These are phyloP conservation scores for Brachionus rotundiformis DNA, from an alignment of 1,140 invertebrate species.

Conservation along the genomic window DNA sequence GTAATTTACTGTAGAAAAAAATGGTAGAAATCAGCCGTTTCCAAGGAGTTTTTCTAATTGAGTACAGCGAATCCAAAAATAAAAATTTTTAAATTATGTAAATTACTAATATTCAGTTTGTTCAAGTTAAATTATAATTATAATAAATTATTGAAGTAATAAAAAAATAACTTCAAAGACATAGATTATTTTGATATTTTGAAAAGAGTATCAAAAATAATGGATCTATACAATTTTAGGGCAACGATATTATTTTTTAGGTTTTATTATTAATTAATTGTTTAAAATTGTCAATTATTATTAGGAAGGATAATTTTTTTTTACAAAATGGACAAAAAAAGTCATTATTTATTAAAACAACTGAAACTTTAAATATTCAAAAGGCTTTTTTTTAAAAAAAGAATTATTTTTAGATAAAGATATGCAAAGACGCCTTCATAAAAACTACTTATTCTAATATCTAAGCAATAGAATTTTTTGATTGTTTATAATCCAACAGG, in stretches of 20 bases:
- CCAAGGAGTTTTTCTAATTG: not conserved
- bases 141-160: conserved; percentile 13
- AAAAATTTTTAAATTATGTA: not conserved
- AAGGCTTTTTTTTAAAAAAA: no score
- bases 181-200: not conserved
- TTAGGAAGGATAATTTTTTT: no score
- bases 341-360: no score
- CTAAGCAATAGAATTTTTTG: no score
- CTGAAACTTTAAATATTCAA: no score
- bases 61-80: not conserved
- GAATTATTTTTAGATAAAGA: no score
- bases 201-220: not conserved
- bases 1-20: not conserved
- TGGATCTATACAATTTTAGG: not conserved
- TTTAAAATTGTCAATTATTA: no score
- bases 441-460: no score
- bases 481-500: no score
- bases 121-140: not conserved
- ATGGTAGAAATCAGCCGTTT: not conserved
- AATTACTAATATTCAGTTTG: not conserved
- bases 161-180: not conserved
- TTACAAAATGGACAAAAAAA: no score
- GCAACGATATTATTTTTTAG: not conserved
- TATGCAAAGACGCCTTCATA: no score
- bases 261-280: not conserved